Evolutionary conservation across 2,888 invertebrate species (phyloP).

Genomic region (Agrotis segetum): DNA sequence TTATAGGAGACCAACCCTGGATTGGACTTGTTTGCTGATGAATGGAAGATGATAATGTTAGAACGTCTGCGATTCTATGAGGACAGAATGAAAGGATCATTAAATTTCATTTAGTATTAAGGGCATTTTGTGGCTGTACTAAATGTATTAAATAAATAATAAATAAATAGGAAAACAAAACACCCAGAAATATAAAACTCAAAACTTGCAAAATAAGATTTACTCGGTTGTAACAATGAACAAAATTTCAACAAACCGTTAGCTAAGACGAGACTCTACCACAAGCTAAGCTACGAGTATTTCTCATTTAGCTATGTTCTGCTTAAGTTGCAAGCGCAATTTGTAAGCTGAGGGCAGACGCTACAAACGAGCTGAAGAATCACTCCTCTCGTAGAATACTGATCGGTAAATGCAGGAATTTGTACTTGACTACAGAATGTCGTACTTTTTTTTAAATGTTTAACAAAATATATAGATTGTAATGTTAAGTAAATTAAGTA

Average conservation of each 20-base stretch:
- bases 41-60: too few species aligned
- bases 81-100: too few species aligned
- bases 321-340: slow-evolving; percentile 47
- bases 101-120: too few species aligned
- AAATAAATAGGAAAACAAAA: neutral
- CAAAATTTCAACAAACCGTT: slow-evolving; percentile 51
- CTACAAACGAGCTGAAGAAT: slow-evolving; percentile 39
- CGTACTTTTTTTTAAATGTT: neutral
- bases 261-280: slow-evolving; percentile 40
- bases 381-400: slow-evolving; percentile 33
- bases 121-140: too few species aligned
- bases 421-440: slow-evolving; percentile 10
- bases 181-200: neutral
- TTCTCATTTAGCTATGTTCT: slow-evolving; percentile 48
- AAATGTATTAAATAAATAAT: too few species aligned
- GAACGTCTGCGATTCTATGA: too few species aligned
- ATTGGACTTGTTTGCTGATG: too few species aligned
- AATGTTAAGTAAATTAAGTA: too few species aligned
- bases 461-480: neutral
- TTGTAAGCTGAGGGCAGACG: slow-evolving; percentile 43
- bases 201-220: neutral
- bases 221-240: slow-evolving; percentile 31
- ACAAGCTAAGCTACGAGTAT: slow-evolving; percentile 45
- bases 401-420: slow-evolving; percentile 16
- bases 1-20: too few species aligned